These are phyloP conservation scores for Spea multiplicata DNA, from an alignment of 2,113 vertebrate species.

Conservation along the genomic window DNA sequence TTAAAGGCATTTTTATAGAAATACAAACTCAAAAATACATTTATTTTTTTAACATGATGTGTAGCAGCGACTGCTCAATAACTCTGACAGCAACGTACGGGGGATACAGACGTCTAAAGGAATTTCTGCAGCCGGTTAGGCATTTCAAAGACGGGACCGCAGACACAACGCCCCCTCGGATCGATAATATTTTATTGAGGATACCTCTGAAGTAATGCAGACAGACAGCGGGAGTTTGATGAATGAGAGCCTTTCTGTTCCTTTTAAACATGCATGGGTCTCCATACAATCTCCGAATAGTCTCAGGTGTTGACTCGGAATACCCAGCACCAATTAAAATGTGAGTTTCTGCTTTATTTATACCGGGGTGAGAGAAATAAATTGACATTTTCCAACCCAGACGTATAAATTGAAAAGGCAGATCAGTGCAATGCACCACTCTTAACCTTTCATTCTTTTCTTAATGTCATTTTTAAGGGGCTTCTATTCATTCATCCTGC, in stretches of 20 bases:
- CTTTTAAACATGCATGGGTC: conserved; percentile 33
- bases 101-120: background rate
- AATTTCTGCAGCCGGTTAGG: background rate
- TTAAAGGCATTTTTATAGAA: too few relatives aligned
- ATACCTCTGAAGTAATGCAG: conserved; percentile 33
- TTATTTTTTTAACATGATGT: background rate
- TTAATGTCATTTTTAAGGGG: conserved; percentile 19
- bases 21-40: too few relatives aligned
- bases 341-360: conserved; percentile 44
- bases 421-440: conserved; percentile 4
- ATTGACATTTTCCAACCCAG: conserved; percentile 47
- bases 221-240: conserved; percentile 47
- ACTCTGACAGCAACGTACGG: background rate
- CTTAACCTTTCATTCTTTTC: conserved; percentile 24
- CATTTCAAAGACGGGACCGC: conserved; percentile 28
- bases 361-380: conserved; percentile 50
- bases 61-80: conserved; percentile 42
- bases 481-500: background rate
- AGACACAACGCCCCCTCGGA: background rate
- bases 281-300: conserved; percentile 33
- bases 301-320: background rate
- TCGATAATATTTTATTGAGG: background rate
- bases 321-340: conserved; percentile 49
- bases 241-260: background rate
- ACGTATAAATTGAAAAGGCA: conserved; percentile 47